Evolutionary conservation across 2,797 vertebrate genomes (phyloP).

Genomic region (Lates japonicus): DNA sequence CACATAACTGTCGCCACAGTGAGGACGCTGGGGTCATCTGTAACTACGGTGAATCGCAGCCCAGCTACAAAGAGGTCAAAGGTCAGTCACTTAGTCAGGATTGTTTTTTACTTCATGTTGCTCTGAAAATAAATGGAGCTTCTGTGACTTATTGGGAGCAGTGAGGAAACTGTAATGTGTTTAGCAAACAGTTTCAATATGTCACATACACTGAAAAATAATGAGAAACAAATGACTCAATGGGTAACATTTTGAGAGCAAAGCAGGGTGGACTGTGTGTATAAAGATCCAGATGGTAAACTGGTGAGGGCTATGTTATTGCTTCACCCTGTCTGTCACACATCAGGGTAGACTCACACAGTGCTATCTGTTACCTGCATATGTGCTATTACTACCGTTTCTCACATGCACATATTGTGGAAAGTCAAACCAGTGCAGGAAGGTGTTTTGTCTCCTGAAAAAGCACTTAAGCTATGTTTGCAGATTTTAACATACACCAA

Average conservation of each 20-base stretch:
- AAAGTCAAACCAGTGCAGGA: conserved; percentile 29
- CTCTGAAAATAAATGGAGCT: conserved; percentile 4
- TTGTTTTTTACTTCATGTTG: conserved; percentile 14
- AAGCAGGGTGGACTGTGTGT: conserved; percentile 11
- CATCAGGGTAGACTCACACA: conserved; percentile 43
- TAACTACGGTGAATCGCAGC: conserved; percentile 86
- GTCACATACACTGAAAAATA: conserved; percentile 36
- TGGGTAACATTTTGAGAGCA: background rate
- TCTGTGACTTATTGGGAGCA: conserved; percentile 15
- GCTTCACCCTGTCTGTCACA: conserved; percentile 69
- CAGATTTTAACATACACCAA: conserved; percentile 22
- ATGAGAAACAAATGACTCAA: conserved; percentile 49
- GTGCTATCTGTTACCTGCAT: conserved; percentile 64
- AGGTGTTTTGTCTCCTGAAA: conserved; percentile 52
- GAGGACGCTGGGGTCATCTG: conserved; percentile 98
- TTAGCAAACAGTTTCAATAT: conserved; percentile 56
- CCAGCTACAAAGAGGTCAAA: conserved; percentile 74
- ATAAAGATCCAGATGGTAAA: conserved; percentile 73
- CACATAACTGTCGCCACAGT: conserved; percentile 96
- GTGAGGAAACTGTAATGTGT: conserved; percentile 37
- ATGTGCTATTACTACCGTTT: conserved; percentile 58
- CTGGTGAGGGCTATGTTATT: conserved; percentile 59
- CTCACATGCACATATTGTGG: conserved; percentile 30
- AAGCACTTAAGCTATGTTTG: conserved; percentile 28
- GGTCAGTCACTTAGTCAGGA: conserved; percentile 66